Base-by-base conservation (phyloP, 2,113 vertebrate genomes). In the Ictalurus punctatus region DNA sequence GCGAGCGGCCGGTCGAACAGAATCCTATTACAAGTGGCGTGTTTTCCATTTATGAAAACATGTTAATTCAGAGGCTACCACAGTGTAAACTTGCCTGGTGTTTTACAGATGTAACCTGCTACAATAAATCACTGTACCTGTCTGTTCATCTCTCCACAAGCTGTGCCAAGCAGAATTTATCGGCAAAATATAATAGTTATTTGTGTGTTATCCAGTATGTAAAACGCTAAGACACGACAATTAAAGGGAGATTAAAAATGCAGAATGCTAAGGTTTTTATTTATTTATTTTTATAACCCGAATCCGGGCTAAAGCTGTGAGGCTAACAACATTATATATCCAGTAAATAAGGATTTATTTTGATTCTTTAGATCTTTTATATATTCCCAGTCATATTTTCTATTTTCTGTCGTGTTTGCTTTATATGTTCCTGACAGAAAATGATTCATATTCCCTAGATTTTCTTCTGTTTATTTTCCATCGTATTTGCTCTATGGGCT, bases 41-140 rank as follows among this genome's bases (percentile, higher is more conserved):
- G 94, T 96, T 94, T 95, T 94, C 95, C 95, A 95, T 94, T 94
- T 94, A 94, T 92, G 92, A 95, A 95, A 95, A 93, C 94, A 93
- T 87, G 94, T 95, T 95, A 94, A 95, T 95, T 95, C 91, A 91
- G 92, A 92, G 91, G 76, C 74, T 83, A 93, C 94, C 94, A 87
- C 94, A 95, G 94, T 93, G 95, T 95, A 95, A 95, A 95, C 94
- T 92, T 90, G 90, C 93, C 91, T 92, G 93, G 94, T 90, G 84
- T 94, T 95, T 95, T 94, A 95, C 94, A 95, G 93, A 94, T 94
- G 95, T 94, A 92, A 93, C 92, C 94, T 94, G 94, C 95, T 94
- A 89, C 93, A 95, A 89, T 90, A 93, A 94, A 95, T 94, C 93
- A 94, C 94, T 94, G 93, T 94, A 95, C 93, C 94, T 95, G 94